Base-by-base conservation (phyloP, 2,113 vertebrate genomes). In the Tautogolabrus adspersus region DNA sequence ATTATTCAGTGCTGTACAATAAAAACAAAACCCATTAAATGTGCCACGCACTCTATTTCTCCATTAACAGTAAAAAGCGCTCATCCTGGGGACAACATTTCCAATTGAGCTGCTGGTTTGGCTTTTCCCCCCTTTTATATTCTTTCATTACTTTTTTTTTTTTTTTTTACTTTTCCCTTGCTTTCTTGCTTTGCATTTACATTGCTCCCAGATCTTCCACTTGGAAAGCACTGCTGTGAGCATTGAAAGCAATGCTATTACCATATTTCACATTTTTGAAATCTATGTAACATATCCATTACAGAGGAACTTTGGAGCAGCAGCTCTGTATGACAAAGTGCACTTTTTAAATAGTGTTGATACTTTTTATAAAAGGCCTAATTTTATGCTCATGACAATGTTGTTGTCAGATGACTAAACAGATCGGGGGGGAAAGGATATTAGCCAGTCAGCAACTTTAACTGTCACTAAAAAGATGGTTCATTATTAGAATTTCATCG, bases 1-100 rank as follows among this genome's bases (percentile, higher is more conserved):
- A 98, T 99, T 99, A 99, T 99, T 99, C 97, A 98, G 97, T 95
- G 97, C 97, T 97, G 96, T 98, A 98, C 97, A 99, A 99, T 99
- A 99, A 98, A 99, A 98, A 98, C 96, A 97, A 97, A 97, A 95
- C 94, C 97, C 96, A 98, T 99, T 99, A 98, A 98, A 98, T 96
- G 96, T 96, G 96, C 97, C 97, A 97, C 94, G 95, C 96, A 96
- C 97, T 97, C 97, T 98, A 97, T 97, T 98, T 97, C 96, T 97
- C 96, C 96, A 99, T 98, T 98, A 98, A 97, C 97, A 97, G 97
- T 97, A 97, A 97, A 95, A 98, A 96, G 96, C 95, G 95, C 96
- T 96, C 93, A 94, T 96, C 95, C 96, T 94, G 96, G 96, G 96
- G 96, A 97, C 96, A 96, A 96, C 96, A 96, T 97, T 97, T 98